Base-by-base conservation (phyloP, 2,888 invertebrate species). In the Taphrorychus bicolor region DNA sequence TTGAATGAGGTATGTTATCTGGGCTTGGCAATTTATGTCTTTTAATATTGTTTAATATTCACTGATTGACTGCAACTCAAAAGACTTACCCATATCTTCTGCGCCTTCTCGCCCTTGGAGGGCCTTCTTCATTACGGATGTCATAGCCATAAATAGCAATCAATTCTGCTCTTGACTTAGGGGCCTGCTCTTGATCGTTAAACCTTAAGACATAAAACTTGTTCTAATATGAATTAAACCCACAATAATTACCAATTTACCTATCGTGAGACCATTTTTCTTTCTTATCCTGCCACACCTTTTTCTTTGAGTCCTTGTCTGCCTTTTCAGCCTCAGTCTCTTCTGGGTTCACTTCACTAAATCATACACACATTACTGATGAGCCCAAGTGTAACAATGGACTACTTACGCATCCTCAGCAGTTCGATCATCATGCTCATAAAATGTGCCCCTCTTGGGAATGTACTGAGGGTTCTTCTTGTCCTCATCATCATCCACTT, bases 391-490 rank as follows among this genome's bases (percentile, higher is more conserved):
- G 40, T 48, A 17, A 32, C 32, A 32, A 9, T 32, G 32, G 3
- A 3, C 1, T 32, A 77, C 81, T 83, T 81, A 89, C 89, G 85
- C 85, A 72, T 88, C 88, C 53, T 90, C 91, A 17, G 89, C 89
- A 3, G 93, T 94, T 70, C 96, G 85, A 78, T 95, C 95, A 79
- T 98, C 98, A 77, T 98, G 98, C 76, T 98, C 98, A 77, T 98
- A 98, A 82, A 98, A 98, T 0, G 94, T 94, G 0, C 98, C 98
- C 73, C 92, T 87, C 80, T 97, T 95, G 0, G 98, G 98, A 73
- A 98, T 97, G 82, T 97, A 98, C 78, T 98, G 97, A 0, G 98
- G 98, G 84, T 98, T 97, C 79, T 96, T 92, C 45, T 94, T 87
- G 79, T 98, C 98, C 80, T 97, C 97, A 77, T 95, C 96, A 77